Evolutionary conservation across 2,113 vertebrate species (phyloP).

Genomic region (Myodes glareolus): DNA sequence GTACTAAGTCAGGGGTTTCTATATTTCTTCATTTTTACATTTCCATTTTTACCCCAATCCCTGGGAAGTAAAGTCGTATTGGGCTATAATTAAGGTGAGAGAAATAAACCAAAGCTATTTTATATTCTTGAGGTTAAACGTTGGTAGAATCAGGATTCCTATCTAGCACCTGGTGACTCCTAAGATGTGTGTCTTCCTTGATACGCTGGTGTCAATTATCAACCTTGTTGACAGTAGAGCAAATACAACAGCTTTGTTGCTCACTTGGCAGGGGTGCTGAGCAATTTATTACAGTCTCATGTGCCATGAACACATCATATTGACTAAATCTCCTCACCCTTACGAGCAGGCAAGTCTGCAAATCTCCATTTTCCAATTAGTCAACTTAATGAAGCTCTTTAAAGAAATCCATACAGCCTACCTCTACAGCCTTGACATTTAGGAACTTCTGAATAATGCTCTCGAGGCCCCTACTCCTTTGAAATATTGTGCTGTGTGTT

Average conservation of each 20-base stretch:
- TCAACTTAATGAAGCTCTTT: conserved; percentile 73
- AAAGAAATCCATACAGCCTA: conserved; percentile 56
- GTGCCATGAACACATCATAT: background rate
- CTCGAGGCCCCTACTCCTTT: conserved; percentile 13
- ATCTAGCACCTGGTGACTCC: background rate
- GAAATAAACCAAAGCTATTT: background rate
- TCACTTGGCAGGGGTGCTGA: background rate
- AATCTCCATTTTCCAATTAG: conserved; percentile 72
- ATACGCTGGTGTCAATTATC: background rate
- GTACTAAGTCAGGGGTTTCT: background rate
- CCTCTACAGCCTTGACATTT: conserved; percentile 61
- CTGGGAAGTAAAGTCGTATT: background rate
- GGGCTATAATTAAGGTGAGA: background rate
- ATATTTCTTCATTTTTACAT: background rate
- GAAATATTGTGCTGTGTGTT: conserved; percentile 16
- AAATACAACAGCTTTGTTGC: background rate
- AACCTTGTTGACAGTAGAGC: background rate
- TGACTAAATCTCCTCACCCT: conserved; percentile 6
- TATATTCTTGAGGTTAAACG: background rate
- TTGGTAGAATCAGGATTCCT: background rate
- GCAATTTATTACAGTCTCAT: background rate
- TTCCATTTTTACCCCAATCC: background rate
- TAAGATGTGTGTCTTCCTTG: background rate
- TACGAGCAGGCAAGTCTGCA: conserved; percentile 38
- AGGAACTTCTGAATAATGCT: conserved; percentile 29